phyloP scores from a whole-genome alignment of 2,113 vertebrate genomes.

The Colaptes auratus region DNA sequence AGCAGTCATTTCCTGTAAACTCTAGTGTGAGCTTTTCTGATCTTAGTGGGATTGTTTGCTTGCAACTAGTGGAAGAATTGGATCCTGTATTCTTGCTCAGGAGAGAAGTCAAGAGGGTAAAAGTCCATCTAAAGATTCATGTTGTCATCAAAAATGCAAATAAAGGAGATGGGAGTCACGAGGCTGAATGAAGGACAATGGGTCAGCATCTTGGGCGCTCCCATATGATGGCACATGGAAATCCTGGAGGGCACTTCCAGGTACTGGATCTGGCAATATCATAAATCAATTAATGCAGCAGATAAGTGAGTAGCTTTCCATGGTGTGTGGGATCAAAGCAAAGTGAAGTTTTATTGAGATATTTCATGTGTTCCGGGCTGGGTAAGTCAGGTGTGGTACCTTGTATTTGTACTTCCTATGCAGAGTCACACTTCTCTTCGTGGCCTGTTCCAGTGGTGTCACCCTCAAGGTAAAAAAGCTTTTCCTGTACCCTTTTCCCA shows the following conservation, averaged over 20 bases:
- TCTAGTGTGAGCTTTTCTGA: background rate
- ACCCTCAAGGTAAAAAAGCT: too few relatives aligned
- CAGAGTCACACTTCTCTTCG: background rate
- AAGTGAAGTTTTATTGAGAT: background rate
- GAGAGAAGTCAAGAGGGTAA: background rate
- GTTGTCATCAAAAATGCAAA: conserved; percentile 22
- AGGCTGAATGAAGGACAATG: background rate
- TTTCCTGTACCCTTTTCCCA: background rate
- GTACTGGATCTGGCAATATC: background rate
- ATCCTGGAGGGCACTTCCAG: background rate
- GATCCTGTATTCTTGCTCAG: conserved; percentile 22
- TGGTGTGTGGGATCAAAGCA: background rate
- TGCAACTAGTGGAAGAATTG: background rate
- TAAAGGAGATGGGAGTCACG: background rate
- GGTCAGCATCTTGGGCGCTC: conserved; percentile 19
- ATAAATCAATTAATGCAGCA: background rate
- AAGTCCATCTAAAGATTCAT: conserved; percentile 10
- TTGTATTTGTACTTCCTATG: background rate
- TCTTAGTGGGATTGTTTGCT: background rate
- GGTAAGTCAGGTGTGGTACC: background rate
- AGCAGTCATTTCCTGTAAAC: background rate
- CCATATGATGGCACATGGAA: background rate
- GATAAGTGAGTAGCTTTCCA: background rate
- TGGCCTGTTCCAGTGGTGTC: too few relatives aligned
- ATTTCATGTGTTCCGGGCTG: background rate